Conservation (phyloP, 2,797 vertebrate genomes). For the Poecilia velifera region DNA sequence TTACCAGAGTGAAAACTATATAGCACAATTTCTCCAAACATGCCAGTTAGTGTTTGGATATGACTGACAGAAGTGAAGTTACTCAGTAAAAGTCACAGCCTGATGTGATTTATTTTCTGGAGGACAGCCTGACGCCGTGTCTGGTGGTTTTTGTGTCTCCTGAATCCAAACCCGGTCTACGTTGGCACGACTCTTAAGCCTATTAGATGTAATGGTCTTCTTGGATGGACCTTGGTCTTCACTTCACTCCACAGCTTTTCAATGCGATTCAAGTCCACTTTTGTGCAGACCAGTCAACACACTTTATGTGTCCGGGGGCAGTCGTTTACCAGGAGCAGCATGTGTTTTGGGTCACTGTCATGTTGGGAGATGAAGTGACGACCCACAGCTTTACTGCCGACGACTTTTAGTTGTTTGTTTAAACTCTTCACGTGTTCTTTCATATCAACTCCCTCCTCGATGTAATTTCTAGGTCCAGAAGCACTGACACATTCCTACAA, state of each 20-base stretch:
- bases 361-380: too few species aligned
- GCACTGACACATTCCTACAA: neutral
- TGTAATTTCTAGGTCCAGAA: neutral
- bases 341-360: too few species aligned
- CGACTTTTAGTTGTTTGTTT: neutral
- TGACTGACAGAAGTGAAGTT: neutral
- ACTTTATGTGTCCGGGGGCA: neutral
- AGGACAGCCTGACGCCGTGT: neutral
- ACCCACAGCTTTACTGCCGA: neutral
- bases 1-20: neutral
- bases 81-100: neutral
- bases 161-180: neutral
- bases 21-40: neutral
- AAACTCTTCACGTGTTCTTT: neutral
- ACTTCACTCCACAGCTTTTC: neutral
- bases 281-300: neutral
- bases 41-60: neutral
- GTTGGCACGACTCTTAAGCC: neutral
- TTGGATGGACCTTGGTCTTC: neutral
- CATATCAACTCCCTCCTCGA: neutral
- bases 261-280: neutral
- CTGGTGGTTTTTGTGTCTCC: neutral
- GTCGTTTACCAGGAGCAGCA: neutral
- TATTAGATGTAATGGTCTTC: neutral
- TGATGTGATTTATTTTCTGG: neutral